A percentile compares a stretch with the other conserved stretches of the same genome.
Evolutionary conservation across 2,113 vertebrate genomes (phyloP).

Genomic region (Myiopsitta monachus): DNA sequence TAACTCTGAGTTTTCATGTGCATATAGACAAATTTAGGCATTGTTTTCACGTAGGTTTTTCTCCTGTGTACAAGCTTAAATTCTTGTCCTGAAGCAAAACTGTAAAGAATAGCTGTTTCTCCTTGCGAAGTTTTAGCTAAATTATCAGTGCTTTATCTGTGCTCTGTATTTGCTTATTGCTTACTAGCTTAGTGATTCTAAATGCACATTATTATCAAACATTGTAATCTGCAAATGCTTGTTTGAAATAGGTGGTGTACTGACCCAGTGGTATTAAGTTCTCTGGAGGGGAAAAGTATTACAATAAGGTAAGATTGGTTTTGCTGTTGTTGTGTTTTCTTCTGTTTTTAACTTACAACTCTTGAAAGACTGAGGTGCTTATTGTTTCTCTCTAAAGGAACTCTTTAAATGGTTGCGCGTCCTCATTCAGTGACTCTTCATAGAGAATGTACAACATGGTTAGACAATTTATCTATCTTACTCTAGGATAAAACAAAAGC

Average conservation of each 20-base stretch:
- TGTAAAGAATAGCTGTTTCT: background rate
- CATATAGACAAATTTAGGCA: background rate
- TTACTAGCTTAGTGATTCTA: background rate
- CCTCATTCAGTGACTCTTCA: background rate
- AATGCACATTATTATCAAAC: background rate
- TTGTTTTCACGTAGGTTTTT: background rate
- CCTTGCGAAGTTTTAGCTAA: background rate
- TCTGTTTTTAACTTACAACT: background rate
- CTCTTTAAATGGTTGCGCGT: background rate
- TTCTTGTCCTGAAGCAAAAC: background rate
- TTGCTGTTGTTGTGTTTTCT: background rate
- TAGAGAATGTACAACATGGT: background rate
- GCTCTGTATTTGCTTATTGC: background rate
- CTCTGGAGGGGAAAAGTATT: slow-evolving; percentile 78
- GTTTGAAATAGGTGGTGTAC: slow-evolving; percentile 85
- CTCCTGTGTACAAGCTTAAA: background rate
- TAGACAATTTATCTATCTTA: background rate
- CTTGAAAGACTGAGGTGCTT: background rate
- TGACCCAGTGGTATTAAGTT: slow-evolving; percentile 79
- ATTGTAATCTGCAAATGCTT: background rate
- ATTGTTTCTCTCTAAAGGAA: background rate
- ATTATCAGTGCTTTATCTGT: background rate
- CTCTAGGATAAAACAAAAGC: background rate
- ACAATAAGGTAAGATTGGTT: slow-evolving; percentile 78
- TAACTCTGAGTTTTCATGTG: background rate